These are phyloP conservation scores for Malthinus flaveolus DNA, from an alignment of 2,888 invertebrate genomes.

Conservation along the genomic window DNA sequence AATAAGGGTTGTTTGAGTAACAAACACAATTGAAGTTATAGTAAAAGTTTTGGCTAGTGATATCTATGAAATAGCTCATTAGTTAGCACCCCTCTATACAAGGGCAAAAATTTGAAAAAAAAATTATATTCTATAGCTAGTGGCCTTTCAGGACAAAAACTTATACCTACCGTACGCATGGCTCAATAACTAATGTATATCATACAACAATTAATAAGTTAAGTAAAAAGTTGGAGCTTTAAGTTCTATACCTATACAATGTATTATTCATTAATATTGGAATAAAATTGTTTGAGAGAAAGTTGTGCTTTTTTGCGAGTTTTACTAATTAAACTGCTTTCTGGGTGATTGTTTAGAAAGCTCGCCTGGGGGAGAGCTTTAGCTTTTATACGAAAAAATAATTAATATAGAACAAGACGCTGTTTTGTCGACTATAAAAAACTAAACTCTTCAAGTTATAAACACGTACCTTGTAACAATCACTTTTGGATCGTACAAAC, in stretches of 20 bases:
- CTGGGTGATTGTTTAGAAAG: no score
- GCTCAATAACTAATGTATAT: conserved; percentile 43
- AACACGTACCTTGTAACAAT: no score
- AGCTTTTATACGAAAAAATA: no score
- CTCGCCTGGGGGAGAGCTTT: no score
- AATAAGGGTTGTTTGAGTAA: conserved; percentile 8
- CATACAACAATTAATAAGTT: conserved; percentile 30
- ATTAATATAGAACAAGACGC: no score
- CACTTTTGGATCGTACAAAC: no score
- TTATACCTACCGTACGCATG: conserved; percentile 42
- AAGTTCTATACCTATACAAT: conserved; percentile 33
- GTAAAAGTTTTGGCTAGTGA: conserved; percentile 48
- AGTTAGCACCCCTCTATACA: conserved; percentile 48
- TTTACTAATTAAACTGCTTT: background rate
- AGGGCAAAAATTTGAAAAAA: conserved; percentile 37
- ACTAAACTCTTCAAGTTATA: no score
- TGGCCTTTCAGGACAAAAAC: conserved; percentile 47
- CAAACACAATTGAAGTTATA: conserved; percentile 17
- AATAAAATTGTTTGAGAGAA: conserved; percentile 40
- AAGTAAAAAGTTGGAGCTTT: conserved; percentile 32
- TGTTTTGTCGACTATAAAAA: no score
- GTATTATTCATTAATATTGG: conserved; percentile 41
- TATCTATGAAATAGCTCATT: conserved; percentile 43
- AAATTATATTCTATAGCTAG: conserved; percentile 42
- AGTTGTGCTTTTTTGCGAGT: conserved; percentile 10